Conservation (phyloP, 2,888 invertebrate species). For the Drosophila mercatorum region DNA sequence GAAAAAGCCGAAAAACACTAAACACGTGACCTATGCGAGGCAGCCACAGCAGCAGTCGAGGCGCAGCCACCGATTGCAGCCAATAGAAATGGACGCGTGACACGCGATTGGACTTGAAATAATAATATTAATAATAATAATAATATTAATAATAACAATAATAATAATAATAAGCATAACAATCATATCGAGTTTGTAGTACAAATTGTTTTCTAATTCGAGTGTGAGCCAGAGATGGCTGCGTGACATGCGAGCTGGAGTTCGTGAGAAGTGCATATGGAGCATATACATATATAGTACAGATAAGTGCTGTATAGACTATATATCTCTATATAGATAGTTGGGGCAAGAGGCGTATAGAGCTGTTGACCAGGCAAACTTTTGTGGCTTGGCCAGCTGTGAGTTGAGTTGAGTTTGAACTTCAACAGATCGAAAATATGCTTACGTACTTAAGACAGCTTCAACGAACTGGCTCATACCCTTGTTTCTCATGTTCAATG, state of each 20-base stretch:
- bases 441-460: too few relatives aligned
- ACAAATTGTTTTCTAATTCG: slow-evolving; percentile 3
- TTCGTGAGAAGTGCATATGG: neutral
- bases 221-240: slow-evolving; percentile 2
- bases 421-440: too few relatives aligned
- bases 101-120: slow-evolving; percentile 3
- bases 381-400: too few relatives aligned
- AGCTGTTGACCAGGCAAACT: too few relatives aligned
- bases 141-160: neutral
- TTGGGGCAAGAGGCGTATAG: too few relatives aligned
- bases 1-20: slow-evolving; percentile 26
- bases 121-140: neutral
- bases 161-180: neutral
- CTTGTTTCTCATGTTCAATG: too few relatives aligned
- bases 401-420: too few relatives aligned
- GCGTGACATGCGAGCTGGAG: slow-evolving; percentile 5
- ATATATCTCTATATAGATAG: neutral
- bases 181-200: neutral
- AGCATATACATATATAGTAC: too few relatives aligned
- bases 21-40: slow-evolving; percentile 75
- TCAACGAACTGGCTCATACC: too few relatives aligned
- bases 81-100: slow-evolving; percentile 42
- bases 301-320: neutral
- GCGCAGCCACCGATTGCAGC: neutral
- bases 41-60: slow-evolving; percentile 4